phyloP scores from a whole-genome alignment of 2,797 vertebrate genomes.

The Acomys russatus region DNA sequence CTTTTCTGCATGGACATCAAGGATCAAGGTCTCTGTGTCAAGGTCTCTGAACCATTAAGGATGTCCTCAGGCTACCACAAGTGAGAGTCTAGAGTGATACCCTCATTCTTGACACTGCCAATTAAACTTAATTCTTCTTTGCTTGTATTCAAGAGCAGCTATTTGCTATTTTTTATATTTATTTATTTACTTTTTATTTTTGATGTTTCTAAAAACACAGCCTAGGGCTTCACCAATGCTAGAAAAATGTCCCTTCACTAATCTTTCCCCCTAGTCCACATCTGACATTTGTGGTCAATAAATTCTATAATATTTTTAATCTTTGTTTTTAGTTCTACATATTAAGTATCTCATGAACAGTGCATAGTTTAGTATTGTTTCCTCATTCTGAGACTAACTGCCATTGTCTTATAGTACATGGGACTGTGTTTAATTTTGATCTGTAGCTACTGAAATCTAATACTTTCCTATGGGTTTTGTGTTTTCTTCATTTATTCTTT shows the following conservation, averaged over 20 bases:
- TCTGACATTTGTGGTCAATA: neutral
- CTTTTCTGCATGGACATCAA: neutral
- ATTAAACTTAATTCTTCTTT: neutral
- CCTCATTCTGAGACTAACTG: neutral
- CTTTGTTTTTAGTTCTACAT: neutral
- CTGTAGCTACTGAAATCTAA: neutral
- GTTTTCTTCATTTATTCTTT: neutral
- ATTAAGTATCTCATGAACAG: neutral
- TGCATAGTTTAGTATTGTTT: neutral
- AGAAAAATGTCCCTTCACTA: neutral
- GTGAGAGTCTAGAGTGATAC: neutral
- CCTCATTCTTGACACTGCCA: neutral
- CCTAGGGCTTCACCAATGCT: neutral
- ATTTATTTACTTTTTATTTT: neutral
- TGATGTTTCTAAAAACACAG: neutral
- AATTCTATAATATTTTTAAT: neutral
- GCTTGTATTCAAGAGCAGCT: neutral
- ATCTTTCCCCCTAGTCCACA: too few species aligned
- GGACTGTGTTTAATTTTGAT: constrained; percentile 1
- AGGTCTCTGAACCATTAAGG: neutral
- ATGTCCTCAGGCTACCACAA: neutral
- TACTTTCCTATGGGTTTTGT: neutral
- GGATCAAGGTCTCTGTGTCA: neutral
- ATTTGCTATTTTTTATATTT: neutral
- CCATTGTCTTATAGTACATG: neutral